These are phyloP conservation scores for Chaenocephalus aceratus DNA, from an alignment of 2,113 vertebrate species.

Conservation along the genomic window DNA sequence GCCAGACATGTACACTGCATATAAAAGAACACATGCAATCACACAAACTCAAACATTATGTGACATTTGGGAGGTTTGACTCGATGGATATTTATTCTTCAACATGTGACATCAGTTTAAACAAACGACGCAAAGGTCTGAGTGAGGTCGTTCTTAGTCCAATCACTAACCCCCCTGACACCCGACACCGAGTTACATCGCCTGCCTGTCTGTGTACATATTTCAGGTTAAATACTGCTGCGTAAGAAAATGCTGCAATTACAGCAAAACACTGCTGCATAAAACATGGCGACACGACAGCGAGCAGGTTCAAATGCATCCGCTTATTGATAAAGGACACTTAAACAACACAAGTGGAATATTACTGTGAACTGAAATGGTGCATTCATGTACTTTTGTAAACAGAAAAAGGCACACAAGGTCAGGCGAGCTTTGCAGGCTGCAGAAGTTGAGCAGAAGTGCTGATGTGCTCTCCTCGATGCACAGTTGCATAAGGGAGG, in stretches of 20 bases:
- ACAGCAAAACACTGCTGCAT: constrained; percentile 50
- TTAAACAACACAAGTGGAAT: constrained; percentile 4
- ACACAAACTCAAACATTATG: constrained; percentile 31
- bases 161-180: constrained; percentile 60
- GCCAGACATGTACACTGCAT: neutral
- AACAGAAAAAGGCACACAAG: constrained; percentile 27
- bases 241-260: constrained; percentile 61
- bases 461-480: constrained; percentile 51
- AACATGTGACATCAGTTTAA: constrained; percentile 53
- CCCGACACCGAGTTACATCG: constrained; percentile 69
- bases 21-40: constrained; percentile 5
- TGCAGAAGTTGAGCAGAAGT: constrained; percentile 28
- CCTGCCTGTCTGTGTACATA: constrained; percentile 75
- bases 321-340: constrained; percentile 35
- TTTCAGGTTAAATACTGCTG: constrained; percentile 74
- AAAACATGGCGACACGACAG: neutral
- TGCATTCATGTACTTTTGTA: constrained; percentile 34
- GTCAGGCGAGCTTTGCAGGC: constrained; percentile 24
- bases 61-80: constrained; percentile 25
- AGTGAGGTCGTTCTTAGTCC: constrained; percentile 67
- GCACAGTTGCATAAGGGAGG: constrained; percentile 67
- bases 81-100: constrained; percentile 27
- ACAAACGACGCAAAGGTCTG: constrained; percentile 34
- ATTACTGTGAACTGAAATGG: neutral
- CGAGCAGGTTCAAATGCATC: constrained; percentile 17